Conservation (phyloP, 2,888 invertebrate genomes). For the Rapana venosa region DNA sequence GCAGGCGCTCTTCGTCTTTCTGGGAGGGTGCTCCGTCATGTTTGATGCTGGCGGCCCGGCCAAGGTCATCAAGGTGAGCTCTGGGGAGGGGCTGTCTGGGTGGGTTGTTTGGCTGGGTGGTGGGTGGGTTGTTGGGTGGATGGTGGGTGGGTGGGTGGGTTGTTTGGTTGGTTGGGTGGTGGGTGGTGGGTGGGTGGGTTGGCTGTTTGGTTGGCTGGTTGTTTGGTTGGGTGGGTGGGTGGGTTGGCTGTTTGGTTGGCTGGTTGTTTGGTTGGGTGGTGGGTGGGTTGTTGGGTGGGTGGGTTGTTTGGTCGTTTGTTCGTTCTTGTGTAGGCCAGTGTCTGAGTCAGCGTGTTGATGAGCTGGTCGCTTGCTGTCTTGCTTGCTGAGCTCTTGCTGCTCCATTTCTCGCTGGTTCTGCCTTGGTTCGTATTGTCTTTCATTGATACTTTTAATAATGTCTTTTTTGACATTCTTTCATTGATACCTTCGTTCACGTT, state of each 20-base stretch:
- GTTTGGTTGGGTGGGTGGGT: background rate
- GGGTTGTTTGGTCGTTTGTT: background rate
- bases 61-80: conserved; percentile 37
- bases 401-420: background rate
- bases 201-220: background rate
- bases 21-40: conserved; percentile 76
- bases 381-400: background rate
- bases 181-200: background rate
- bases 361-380: background rate
- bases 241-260: background rate
- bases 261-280: background rate
- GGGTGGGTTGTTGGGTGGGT: background rate
- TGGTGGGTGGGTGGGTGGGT: background rate
- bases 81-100: background rate
- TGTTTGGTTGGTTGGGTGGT: too few species aligned
- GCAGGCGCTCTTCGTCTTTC: conserved; percentile 76
- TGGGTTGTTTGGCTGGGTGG: too few species aligned
- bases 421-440: too few species aligned
- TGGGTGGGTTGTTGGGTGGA: background rate
- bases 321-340: background rate
- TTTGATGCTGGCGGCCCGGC: background rate
- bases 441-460: too few species aligned
- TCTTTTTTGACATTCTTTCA: too few species aligned
- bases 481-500: too few species aligned
- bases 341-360: too few species aligned